These are phyloP conservation scores for Syngnathus typhle DNA, from an alignment of 2,113 vertebrate genomes.

Conservation along the genomic window DNA sequence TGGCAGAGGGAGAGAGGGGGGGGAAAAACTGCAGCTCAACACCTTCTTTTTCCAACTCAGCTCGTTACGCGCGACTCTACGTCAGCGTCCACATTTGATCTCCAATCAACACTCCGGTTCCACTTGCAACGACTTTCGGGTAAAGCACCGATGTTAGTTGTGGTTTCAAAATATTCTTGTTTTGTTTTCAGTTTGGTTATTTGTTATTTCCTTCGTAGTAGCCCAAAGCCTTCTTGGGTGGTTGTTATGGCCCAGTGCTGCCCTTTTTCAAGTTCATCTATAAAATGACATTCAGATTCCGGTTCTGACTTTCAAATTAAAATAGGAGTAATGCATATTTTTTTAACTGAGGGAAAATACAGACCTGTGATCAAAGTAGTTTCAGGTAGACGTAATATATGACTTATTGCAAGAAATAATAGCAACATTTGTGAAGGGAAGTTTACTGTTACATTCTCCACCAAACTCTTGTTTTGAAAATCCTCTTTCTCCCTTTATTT, in stretches of 20 bases:
- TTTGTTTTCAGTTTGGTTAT: constrained; percentile 49
- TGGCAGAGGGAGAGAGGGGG: constrained; percentile 33
- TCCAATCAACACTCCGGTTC: constrained; percentile 8
- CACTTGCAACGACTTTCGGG: constrained; percentile 57
- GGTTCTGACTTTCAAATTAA: constrained; percentile 34
- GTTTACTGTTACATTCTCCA: no score
- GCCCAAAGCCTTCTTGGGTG: constrained; percentile 64
- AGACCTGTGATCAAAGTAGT: not conserved
- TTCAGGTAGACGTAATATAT: no score
- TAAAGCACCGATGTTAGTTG: constrained; percentile 20
- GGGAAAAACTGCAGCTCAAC: constrained; percentile 66
- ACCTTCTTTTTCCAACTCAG: constrained; percentile 69
- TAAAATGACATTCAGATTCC: not conserved
- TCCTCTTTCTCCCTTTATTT: not conserved
- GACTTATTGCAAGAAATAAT: not conserved
- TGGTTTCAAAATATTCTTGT: constrained; percentile 39
- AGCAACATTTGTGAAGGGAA: not conserved
- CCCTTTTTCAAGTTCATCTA: constrained; percentile 9
- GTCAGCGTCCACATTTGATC: constrained; percentile 46
- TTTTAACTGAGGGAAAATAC: not conserved
- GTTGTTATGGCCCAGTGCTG: constrained; percentile 62
- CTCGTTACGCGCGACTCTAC: constrained; percentile 67
- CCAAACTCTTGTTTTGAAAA: not conserved
- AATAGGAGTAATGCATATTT: not conserved
- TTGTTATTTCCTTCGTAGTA: constrained; percentile 44